Percentiles rank a stretch among this genome's conserved stretches.
Conservation (phyloP, 2,888 invertebrate species). For the Cordilura impudica region DNA sequence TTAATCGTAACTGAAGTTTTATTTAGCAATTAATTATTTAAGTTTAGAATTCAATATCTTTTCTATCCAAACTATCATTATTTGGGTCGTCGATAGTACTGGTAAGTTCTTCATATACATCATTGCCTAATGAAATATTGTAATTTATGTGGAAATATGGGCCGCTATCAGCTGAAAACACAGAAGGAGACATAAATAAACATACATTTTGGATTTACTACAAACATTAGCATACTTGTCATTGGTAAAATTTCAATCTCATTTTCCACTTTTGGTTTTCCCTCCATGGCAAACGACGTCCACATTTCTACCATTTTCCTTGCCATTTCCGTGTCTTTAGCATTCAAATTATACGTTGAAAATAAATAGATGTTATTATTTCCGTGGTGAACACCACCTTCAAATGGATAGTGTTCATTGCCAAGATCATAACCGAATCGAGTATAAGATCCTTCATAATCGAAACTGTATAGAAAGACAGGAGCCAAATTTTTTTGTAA, state of each 20-base stretch:
- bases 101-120: slow-evolving; percentile 71
- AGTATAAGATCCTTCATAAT: slow-evolving; percentile 77
- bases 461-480: slow-evolving; percentile 79
- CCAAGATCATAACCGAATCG: slow-evolving; percentile 78
- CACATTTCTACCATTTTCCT: slow-evolving; percentile 78
- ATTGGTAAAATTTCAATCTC: slow-evolving; percentile 55
- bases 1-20: too few relatives aligned
- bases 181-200: not conserved
- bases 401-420: slow-evolving; percentile 77
- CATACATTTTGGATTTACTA: not conserved
- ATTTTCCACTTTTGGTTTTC: slow-evolving; percentile 67
- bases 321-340: slow-evolving; percentile 77
- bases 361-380: slow-evolving; percentile 82
- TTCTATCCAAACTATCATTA: slow-evolving; percentile 67
- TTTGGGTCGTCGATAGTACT: slow-evolving; percentile 72
- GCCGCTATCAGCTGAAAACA: slow-evolving; percentile 69
- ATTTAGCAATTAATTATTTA: not conserved
- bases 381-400: slow-evolving; percentile 80
- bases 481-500: slow-evolving; percentile 67
- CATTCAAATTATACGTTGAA: slow-evolving; percentile 72
- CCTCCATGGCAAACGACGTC: slow-evolving; percentile 77
- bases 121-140: slow-evolving; percentile 62
- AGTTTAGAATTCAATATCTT: slow-evolving; percentile 61
- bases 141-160: slow-evolving; percentile 75
- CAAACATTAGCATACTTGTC: slow-evolving; percentile 49